Evolutionary conservation across 2,797 vertebrate genomes (phyloP).

Genomic region (Lutra lutra): DNA sequence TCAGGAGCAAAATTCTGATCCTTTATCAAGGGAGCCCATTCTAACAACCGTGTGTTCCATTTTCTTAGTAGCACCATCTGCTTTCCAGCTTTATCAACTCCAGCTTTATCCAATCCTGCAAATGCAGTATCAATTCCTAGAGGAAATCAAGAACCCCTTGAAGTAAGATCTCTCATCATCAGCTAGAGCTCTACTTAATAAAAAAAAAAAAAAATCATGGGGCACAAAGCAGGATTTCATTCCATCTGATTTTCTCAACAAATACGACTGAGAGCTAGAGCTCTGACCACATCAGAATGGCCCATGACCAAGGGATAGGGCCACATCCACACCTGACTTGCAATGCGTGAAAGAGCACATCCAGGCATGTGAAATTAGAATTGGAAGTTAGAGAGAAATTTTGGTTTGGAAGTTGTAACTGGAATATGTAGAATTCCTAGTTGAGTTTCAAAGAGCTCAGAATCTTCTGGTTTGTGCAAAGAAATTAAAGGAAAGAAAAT

Average conservation of each 20-base stretch:
- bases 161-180: constrained; percentile 32
- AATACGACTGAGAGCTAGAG: not conserved
- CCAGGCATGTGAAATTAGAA: not conserved
- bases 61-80: not conserved
- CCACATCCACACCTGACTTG: rapidly evolving
- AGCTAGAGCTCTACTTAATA: not conserved
- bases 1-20: not conserved
- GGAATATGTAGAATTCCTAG: not conserved
- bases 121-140: not conserved
- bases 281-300: not conserved
- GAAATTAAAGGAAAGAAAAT: constrained; percentile 7
- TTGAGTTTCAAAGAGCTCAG: not conserved
- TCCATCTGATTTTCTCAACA: not conserved
- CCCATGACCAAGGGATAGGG: not conserved
- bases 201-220: not conserved
- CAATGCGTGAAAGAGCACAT: not conserved
- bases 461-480: not conserved
- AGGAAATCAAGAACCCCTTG: constrained; percentile 40
- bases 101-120: constrained; percentile 35
- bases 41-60: not conserved
- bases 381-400: not conserved
- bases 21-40: not conserved
- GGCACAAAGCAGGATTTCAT: not conserved
- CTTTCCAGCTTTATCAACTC: not conserved
- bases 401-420: not conserved